phyloP scores from a whole-genome alignment of 2,797 vertebrate species.

The Crocodylus rhombifer region DNA sequence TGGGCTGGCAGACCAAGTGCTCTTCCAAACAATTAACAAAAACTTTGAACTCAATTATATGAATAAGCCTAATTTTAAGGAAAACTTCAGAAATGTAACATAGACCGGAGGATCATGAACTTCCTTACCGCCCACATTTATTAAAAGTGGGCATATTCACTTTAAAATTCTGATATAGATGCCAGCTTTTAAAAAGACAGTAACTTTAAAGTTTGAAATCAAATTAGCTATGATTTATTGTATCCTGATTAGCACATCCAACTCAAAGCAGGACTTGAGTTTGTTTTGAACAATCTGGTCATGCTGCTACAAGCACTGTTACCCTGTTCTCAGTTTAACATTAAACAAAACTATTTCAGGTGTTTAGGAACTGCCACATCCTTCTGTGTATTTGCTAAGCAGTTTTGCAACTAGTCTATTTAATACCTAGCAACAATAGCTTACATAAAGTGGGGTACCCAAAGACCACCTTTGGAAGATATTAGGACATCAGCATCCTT shows the following conservation, averaged over 20 bases:
- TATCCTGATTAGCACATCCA: slow-evolving; percentile 59
- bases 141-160: slow-evolving; percentile 16
- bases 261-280: slow-evolving; percentile 70
- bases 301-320: slow-evolving; percentile 31
- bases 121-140: slow-evolving; percentile 69
- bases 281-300: slow-evolving; percentile 71
- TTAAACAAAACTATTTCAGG: slow-evolving; percentile 54
- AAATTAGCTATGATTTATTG: slow-evolving; percentile 66
- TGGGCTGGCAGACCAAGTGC: slow-evolving; percentile 47
- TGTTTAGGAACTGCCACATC: slow-evolving; percentile 70
- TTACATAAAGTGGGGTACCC: slow-evolving; percentile 74
- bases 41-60: slow-evolving; percentile 15
- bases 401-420: slow-evolving; percentile 58
- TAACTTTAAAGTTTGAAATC: slow-evolving; percentile 70
- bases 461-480: slow-evolving; percentile 80
- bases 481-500: slow-evolving; percentile 83
- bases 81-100: slow-evolving; percentile 55
- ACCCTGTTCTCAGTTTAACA: slow-evolving; percentile 7
- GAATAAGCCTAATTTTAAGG: slow-evolving; percentile 38
- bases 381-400: slow-evolving; percentile 38
- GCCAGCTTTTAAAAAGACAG: slow-evolving; percentile 70
- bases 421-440: slow-evolving; percentile 54
- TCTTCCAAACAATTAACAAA: slow-evolving; percentile 43
- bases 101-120: slow-evolving; percentile 45
- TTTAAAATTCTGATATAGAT: slow-evolving; percentile 45